Evolutionary conservation across 1,140 invertebrate species (phyloP).

Genomic region (Euura saliciscinereae): DNA sequence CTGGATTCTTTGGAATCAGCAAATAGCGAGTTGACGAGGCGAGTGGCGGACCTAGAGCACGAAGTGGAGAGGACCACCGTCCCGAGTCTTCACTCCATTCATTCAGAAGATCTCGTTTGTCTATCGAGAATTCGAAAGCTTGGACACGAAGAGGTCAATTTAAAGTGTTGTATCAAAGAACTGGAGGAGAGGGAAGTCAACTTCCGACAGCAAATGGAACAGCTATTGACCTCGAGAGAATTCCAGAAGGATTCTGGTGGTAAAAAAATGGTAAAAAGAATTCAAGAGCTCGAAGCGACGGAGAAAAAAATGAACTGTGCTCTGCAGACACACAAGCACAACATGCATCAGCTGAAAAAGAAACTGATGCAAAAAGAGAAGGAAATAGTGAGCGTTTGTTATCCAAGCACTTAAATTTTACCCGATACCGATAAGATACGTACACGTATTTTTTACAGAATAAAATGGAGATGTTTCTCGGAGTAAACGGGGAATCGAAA

Average conservation of each 20-base stretch:
- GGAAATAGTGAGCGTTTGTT: constrained; percentile 15
- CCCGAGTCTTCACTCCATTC: constrained; percentile 43
- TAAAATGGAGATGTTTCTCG: not conserved
- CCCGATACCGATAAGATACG: not conserved
- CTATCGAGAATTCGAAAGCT: constrained; percentile 43
- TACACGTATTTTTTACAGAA: not conserved
- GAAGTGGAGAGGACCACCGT: constrained; percentile 28
- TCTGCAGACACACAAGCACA: constrained; percentile 17
- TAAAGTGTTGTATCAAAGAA: constrained; percentile 43
- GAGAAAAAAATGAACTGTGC: constrained; percentile 17
- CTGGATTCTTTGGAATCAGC: constrained; percentile 38
- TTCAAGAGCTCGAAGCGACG: constrained; percentile 14
- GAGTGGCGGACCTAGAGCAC: constrained; percentile 32
- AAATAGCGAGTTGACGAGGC: constrained; percentile 42
- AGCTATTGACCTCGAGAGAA: constrained; percentile 26
- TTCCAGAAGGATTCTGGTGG: constrained; percentile 20
- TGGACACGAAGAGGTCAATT: constrained; percentile 40
- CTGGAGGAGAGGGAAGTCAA: constrained; percentile 40
- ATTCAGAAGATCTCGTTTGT: constrained; percentile 46
- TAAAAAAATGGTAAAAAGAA: constrained; percentile 12
- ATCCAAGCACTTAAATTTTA: not conserved
- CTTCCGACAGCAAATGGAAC: constrained; percentile 42
- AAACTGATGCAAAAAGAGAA: constrained; percentile 17
- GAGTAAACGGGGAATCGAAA: not conserved
- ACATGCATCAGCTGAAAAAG: constrained; percentile 15